A percentile compares a stretch with the other conserved stretches of the same genome.
phyloP scores from a whole-genome alignment of 92 coral and sea anemone genomes.

The Phenganax stokvisi region DNA sequence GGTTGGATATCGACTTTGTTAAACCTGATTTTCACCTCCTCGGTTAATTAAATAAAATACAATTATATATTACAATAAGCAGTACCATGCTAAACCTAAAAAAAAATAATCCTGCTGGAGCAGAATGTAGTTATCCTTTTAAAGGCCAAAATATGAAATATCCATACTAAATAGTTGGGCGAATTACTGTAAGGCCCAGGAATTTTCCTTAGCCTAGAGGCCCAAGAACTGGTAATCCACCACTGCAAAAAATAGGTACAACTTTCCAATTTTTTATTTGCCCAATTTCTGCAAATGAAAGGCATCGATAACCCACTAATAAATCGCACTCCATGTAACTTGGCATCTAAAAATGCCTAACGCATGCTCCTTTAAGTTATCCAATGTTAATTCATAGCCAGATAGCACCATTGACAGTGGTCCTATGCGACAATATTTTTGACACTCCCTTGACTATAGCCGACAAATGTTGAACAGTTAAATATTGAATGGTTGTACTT shows the following conservation, averaged over 20 bases:
- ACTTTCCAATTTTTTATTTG: constrained; percentile 55
- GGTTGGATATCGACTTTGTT: no score
- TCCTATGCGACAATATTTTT: constrained; percentile 53
- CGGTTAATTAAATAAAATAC: no score
- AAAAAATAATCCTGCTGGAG: no score
- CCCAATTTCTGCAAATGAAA: constrained; percentile 47
- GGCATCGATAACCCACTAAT: constrained; percentile 55
- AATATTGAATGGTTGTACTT: constrained; percentile 21
- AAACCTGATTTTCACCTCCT: no score
- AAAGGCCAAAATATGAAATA: no score
- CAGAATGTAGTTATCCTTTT: no score
- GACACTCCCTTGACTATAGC: constrained; percentile 51
- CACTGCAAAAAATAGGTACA: background rate
- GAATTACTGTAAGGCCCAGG: no score
- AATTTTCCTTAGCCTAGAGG: no score
- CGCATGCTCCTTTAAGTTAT: constrained; percentile 49
- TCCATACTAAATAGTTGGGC: no score
- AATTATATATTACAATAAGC: no score
- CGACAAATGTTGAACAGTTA: constrained; percentile 54
- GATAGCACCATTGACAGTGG: constrained; percentile 51
- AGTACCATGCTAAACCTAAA: no score
- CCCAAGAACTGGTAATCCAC: no score
- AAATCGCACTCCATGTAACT: constrained; percentile 44
- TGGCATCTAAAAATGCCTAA: constrained; percentile 38
- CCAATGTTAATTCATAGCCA: constrained; percentile 33